Percentiles rank a stretch among this genome's conserved stretches.
These are phyloP conservation scores for Engystomops pustulosus DNA, from an alignment of 2,113 vertebrate species.

Conservation along the genomic window DNA sequence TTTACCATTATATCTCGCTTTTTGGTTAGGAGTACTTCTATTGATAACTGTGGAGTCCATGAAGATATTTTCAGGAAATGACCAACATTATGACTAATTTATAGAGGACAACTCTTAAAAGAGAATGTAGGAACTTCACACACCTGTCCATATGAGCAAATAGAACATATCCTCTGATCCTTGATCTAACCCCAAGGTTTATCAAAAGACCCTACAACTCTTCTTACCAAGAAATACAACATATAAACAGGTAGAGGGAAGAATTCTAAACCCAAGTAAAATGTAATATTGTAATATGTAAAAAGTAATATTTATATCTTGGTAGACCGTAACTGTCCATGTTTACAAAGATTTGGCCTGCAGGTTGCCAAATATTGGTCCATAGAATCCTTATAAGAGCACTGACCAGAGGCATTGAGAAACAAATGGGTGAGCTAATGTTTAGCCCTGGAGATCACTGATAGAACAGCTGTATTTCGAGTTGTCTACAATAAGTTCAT, in stretches of 20 bases:
- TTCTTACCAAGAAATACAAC: background rate
- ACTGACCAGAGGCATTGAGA: background rate
- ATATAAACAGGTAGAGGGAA: background rate
- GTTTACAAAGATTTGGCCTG: background rate
- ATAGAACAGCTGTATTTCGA: too few species aligned
- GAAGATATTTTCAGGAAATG: background rate
- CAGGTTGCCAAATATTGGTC: background rate
- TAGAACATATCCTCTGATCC: background rate
- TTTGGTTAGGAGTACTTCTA: background rate
- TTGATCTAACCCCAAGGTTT: background rate
- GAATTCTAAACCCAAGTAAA: background rate
- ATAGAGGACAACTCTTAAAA: background rate
- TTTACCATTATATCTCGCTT: background rate
- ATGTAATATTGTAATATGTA: too few species aligned
- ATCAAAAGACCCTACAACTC: background rate
- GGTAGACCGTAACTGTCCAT: too few species aligned
- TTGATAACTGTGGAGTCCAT: background rate
- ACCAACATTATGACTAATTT: slow-evolving; percentile 14
- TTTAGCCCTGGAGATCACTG: too few species aligned
- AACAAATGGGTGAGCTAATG: too few species aligned
- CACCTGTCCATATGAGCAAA: background rate
- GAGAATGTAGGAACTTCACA: background rate
- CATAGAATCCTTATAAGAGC: background rate
- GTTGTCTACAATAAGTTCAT: too few species aligned
- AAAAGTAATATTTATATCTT: too few species aligned